A percentile compares a stretch with the other conserved stretches of the same genome.
These are phyloP conservation scores for Pilophorus perplexus DNA, from an alignment of 2,888 invertebrate species.

Conservation along the genomic window DNA sequence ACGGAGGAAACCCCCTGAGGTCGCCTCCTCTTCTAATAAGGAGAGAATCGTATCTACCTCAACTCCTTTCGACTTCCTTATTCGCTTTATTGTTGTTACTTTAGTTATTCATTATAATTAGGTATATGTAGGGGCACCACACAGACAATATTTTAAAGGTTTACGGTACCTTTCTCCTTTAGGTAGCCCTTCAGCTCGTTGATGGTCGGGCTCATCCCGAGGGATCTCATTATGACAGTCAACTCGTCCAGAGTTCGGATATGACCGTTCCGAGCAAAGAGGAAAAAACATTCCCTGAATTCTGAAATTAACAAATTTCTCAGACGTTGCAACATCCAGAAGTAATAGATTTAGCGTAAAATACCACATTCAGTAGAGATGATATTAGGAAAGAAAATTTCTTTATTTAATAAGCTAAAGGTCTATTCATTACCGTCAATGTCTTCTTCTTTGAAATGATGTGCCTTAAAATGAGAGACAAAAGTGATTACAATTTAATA, in stretches of 20 bases:
- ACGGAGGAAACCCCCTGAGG: no score
- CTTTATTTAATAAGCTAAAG: background rate
- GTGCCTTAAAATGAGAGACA: no score
- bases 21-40: no score
- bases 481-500: no score
- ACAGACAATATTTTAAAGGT: no score
- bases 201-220: slow-evolving; percentile 91
- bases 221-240: slow-evolving; percentile 89
- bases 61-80: no score
- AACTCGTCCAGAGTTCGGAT: slow-evolving; percentile 86
- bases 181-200: slow-evolving; percentile 82
- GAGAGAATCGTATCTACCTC: no score
- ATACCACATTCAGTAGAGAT: background rate
- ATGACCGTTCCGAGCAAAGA: slow-evolving; percentile 86
- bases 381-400: background rate
- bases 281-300: slow-evolving; percentile 93
- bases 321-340: slow-evolving; percentile 35
- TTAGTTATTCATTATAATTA: no score
- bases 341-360: background rate
- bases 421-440: slow-evolving; percentile 93
- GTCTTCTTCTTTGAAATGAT: slow-evolving; percentile 90
- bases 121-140: no score
- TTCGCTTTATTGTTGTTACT: no score
- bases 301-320: slow-evolving; percentile 60
- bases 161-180: slow-evolving; percentile 66